Conservation (phyloP, 2,888 invertebrate species). For the Meta bourneti region DNA sequence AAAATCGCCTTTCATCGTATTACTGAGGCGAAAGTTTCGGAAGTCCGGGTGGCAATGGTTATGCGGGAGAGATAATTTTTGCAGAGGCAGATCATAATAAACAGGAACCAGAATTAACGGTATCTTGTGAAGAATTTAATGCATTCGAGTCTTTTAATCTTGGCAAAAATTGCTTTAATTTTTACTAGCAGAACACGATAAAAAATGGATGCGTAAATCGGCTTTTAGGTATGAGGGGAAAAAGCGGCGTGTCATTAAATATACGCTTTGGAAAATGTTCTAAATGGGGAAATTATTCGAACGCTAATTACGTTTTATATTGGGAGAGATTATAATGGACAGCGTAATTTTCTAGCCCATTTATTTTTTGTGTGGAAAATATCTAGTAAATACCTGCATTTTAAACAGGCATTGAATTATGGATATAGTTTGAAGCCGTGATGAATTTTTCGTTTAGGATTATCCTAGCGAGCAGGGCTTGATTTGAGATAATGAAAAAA, state of each 20-base stretch:
- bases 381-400: not conserved
- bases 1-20: slow-evolving; percentile 9
- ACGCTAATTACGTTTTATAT: slow-evolving; percentile 34
- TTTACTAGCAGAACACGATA: slow-evolving; percentile 5
- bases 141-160: slow-evolving; percentile 33
- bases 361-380: not conserved
- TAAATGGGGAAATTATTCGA: slow-evolving; percentile 36
- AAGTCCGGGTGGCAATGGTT: slow-evolving; percentile 30
- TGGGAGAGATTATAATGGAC: slow-evolving; percentile 13
- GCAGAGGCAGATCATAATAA: slow-evolving; percentile 7
- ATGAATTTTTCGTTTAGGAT: not conserved
- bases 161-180: slow-evolving; percentile 25
- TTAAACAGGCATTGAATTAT: not conserved
- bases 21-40: slow-evolving; percentile 21
- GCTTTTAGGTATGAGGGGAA: slow-evolving; percentile 6
- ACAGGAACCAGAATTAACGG: slow-evolving; percentile 23
- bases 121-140: slow-evolving; percentile 19
- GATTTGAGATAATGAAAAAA: not conserved
- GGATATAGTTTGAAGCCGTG: not conserved
- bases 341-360: not conserved
- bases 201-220: not conserved
- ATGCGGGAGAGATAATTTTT: slow-evolving; percentile 38
- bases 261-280: not conserved
- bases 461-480: not conserved
- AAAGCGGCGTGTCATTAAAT: slow-evolving; percentile 4